Evolutionary conservation across 2,888 invertebrate species (phyloP), one percentile per base, ranked within the genome.

Genomic region (Panopea generosa): DNA sequence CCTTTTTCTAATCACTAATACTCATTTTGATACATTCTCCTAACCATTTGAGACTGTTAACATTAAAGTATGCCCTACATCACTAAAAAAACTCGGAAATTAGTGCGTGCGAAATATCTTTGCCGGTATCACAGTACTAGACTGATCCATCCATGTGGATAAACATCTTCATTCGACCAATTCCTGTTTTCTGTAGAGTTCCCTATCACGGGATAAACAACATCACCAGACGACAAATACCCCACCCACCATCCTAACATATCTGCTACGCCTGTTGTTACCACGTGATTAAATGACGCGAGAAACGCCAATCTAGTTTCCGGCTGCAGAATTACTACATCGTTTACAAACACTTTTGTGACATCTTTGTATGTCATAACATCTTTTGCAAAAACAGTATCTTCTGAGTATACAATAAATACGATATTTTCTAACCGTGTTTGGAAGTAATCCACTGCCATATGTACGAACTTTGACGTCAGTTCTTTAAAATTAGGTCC

Each of bases 241-340:
- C 53, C 63, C 43, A 63, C 63, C 63, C 63, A 63, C 63, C 63
- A 63, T 6, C 63, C 63, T 43, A 55, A 63, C 63, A 63, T 63
- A 40, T 63, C 63, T 27, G 63, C 63, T n/a, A 52, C 53, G 0
- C 55, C 63, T n/a, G 53, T 53, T 26, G 63, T 63, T n/a, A 63
- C 53, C 63, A 63, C 63, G 63, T 63, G 63, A 53, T 53, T 52
- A 45, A 38, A 63, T 53, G 38, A 52, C 40, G 63, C 26, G 16
- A 63, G 63, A 16, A 63, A 52, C 38, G 53, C 33, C 53, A 63
- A 33, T 20, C 38, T 24, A 20, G 40, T 26, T 53, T 55, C 63
- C 43, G 52, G 24, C 1, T 16, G 52, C 29, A 7, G 9, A 1
- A 29, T 55, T 2, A 24, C 7, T 26, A 43, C 40, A 7, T 63